Evolutionary conservation across 2,113 vertebrate species (phyloP), one percentile per base, ranked within the genome.

Genomic region (Dipodomys ordii): DNA sequence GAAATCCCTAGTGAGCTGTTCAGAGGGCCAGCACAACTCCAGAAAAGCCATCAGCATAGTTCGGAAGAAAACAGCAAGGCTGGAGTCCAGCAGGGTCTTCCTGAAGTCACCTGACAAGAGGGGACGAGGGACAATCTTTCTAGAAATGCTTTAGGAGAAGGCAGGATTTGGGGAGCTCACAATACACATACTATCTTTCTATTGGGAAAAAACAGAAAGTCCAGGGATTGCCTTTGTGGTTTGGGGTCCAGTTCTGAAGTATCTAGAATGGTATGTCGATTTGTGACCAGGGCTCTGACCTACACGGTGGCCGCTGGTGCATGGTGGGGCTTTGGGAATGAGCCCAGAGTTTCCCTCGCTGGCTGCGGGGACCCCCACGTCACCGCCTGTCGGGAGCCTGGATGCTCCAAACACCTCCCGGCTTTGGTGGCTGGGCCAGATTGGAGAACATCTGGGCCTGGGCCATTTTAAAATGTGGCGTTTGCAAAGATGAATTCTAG

Each of bases 391-490:
- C 4, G 53, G 15, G 13, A 57, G 53, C 53, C 53, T 74, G 19
- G 32, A 60, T 73, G 57, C 57, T 68, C 30, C 83, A 87, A 53
- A 27, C 3, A 35, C 46, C 79, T 86, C 65, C 57, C 53, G 12
- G 78, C 57, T 65, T 13, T 27, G 32, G 91, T 30, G 71, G 69
- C n/a, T 69, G 73, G 78, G 57, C 77, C 78, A 69, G 81, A 72
- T 86, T 89, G 39, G 85, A 76, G 87, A 93, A 87, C 90, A 65
- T 25, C 84, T 49, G 23, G 79, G 64, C 18, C 18, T 44, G 74
- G 74, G 73, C 77, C 78, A 39, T 73, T 94, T 93, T 13, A 81
- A 91, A 67, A 72, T 18, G 87, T 62, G 68, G 88, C 62, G 11
- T 81, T 88, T 76, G 32, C 62, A 46, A 73, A 90, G 91, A 71